Conservation (phyloP, 2,113 vertebrate genomes). For the Otus sunia region DNA sequence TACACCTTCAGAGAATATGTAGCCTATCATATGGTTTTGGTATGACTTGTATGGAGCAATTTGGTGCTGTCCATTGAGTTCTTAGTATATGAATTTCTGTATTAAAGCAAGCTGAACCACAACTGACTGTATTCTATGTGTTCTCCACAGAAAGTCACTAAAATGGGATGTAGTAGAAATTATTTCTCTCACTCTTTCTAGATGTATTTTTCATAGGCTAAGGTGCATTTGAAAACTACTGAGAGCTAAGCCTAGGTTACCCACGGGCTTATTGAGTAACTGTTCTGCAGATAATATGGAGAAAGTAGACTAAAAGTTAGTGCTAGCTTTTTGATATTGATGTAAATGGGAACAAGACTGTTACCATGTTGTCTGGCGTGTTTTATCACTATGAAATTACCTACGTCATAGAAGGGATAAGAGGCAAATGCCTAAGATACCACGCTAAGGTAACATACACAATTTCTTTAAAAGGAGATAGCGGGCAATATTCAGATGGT, state of each 20-base stretch:
- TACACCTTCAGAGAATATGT: background rate
- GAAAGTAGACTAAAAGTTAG: background rate
- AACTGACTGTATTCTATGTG: background rate
- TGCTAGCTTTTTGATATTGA: background rate
- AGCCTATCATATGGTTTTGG: background rate
- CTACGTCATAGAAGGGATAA: background rate
- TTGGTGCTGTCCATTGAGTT: background rate
- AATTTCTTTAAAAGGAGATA: background rate
- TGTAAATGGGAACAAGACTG: background rate
- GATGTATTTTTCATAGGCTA: background rate
- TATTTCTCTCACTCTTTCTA: background rate
- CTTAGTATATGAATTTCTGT: background rate
- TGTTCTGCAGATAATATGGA: background rate
- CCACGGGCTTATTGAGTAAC: background rate
- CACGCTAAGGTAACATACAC: background rate
- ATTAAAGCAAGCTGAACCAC: background rate
- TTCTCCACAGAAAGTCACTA: background rate
- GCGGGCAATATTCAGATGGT: background rate
- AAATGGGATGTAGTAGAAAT: background rate
- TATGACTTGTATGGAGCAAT: background rate
- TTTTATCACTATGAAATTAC: background rate
- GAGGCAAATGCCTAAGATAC: background rate
- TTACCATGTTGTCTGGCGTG: rapidly evolving
- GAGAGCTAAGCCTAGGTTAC: background rate
- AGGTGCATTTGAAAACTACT: background rate